Evolutionary conservation across 2,888 invertebrate species (phyloP), one percentile per base, ranked within the genome.

Genomic region (Crocallis elinguaria): DNA sequence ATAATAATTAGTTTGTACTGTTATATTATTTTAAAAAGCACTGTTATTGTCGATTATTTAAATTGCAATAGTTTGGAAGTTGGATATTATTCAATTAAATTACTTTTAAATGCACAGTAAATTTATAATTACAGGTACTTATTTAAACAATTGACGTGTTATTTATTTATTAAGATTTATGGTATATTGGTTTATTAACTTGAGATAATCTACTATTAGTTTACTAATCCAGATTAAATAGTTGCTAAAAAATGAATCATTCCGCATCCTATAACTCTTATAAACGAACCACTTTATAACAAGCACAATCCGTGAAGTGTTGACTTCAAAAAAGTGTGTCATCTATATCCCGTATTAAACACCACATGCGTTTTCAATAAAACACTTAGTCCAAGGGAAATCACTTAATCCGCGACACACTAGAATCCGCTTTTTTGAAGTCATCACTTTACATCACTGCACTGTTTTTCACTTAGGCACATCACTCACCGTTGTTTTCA

Each of bases 401-500:
- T 2, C 52, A 46, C 51, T 41, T 36, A 36, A n/a, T 52, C 41
- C 45, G 25, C 41, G 41, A 52, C 30, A 46, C 39, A 38, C 30
- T 35, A n/a, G n/a, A 49, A 71, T 37, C 12, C 84, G 84, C 86
- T 84, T 86, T 86, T 88, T 86, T 86, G 88, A 88, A 88, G 87
- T 80, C 86, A 77, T 74, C 81, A 84, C 84, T 77, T 72, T 72
- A 81, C 78, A 68, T 42, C 81, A 79, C 81, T 77, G 61, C 77
- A 84, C 82, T 77, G 62, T 81, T 57, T 41, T 17, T 30, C 37
- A 54, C 42, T 35, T 50, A 44, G 33, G 59, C 49, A 58, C 49
- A 48, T 19, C 80, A 89, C 91, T 90, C 90, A 90, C 90, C 89
- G 89, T 73, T 77, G 66, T 86, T 83, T 82, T 90, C 90, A 90